Conservation (phyloP, 1,140 invertebrate genomes). For the Drosophila albomicans region DNA sequence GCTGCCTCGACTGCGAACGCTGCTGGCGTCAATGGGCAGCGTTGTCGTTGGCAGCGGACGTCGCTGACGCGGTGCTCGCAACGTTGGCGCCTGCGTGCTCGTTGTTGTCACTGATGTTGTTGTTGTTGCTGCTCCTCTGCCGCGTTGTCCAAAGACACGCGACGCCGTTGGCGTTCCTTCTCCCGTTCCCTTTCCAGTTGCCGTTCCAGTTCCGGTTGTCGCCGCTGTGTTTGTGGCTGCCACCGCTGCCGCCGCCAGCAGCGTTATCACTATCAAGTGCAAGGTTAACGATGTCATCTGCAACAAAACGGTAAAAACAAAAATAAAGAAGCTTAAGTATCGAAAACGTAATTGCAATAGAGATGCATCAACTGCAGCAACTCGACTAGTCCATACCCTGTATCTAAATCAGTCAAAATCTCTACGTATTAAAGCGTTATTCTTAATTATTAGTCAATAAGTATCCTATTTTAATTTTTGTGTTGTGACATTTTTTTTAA, state of each 20-base stretch:
- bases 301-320: slow-evolving; percentile 21
- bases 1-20: slow-evolving; percentile 21
- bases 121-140: slow-evolving; percentile 28
- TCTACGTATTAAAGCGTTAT: no score
- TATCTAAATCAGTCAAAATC: neutral
- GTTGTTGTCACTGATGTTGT: slow-evolving; percentile 49
- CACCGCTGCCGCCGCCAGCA: slow-evolving; percentile 61
- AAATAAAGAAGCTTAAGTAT: neutral
- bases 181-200: slow-evolving; percentile 11
- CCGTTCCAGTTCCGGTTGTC: slow-evolving; percentile 26
- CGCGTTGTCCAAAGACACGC: slow-evolving; percentile 38
- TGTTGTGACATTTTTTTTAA: no score
- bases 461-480: no score
- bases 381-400: slow-evolving; percentile 1
- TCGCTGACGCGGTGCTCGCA: slow-evolving; percentile 71
- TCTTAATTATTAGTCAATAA: no score
- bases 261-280: slow-evolving; percentile 78
- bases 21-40: slow-evolving; percentile 59
- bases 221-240: slow-evolving; percentile 38
- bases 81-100: slow-evolving; percentile 68
- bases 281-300: slow-evolving; percentile 84
- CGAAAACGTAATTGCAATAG: neutral
- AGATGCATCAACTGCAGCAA: neutral
- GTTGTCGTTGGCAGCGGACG: slow-evolving; percentile 65
- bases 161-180: slow-evolving; percentile 13